These are phyloP conservation scores for Symphodus melops DNA, from an alignment of 2,113 vertebrate genomes.

Conservation along the genomic window DNA sequence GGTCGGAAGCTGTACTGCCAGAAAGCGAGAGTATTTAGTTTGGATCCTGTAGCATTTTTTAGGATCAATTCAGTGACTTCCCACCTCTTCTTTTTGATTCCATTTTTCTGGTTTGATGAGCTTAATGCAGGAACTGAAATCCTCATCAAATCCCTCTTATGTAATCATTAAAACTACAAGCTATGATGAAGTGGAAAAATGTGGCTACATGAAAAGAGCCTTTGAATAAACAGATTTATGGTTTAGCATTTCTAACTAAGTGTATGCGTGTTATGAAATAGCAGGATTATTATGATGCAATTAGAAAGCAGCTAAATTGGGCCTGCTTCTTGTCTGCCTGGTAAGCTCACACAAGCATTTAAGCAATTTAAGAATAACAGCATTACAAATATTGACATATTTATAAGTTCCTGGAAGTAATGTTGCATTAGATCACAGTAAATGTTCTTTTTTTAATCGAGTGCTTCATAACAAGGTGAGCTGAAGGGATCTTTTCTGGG, in stretches of 20 bases:
- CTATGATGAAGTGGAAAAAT: neutral
- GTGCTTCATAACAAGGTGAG: neutral
- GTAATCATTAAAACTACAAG: constrained; percentile 5
- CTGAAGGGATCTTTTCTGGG: neutral
- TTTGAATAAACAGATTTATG: neutral
- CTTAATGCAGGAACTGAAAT: neutral
- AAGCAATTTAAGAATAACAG: neutral
- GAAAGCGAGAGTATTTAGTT: neutral
- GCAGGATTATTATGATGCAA: constrained; percentile 39
- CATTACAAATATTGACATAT: neutral
- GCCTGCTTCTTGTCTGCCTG: neutral
- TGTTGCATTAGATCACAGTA: neutral
- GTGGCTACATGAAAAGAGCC: neutral
- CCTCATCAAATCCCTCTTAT: constrained; percentile 27
- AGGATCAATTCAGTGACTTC: neutral
- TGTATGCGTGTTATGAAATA: constrained; percentile 2
- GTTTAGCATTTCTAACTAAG: neutral
- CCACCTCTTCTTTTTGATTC: constrained; percentile 20
- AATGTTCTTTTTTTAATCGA: neutral
- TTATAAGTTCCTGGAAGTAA: neutral
- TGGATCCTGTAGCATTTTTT: neutral
- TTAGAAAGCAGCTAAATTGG: constrained; percentile 36
- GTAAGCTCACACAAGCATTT: neutral
- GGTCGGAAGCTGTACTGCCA: neutral
- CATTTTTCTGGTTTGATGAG: neutral